These are phyloP conservation scores for Hippolais icterina DNA, from an alignment of 2,113 vertebrate genomes.

Conservation along the genomic window DNA sequence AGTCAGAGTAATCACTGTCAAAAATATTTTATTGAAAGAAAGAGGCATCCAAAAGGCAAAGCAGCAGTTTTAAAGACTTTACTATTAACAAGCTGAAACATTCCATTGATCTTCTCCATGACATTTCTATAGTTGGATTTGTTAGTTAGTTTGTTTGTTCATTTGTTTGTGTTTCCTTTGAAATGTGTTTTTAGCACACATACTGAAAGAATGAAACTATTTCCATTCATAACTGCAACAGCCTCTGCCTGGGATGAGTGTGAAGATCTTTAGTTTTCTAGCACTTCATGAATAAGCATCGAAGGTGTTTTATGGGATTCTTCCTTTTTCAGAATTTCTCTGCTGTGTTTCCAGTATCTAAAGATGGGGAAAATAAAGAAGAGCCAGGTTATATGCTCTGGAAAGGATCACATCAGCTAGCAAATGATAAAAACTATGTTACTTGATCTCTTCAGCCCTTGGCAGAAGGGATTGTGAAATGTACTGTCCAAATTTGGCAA, in stretches of 20 bases:
- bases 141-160: neutral
- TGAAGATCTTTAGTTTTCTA: neutral
- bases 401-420: neutral
- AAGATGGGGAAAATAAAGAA: neutral
- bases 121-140: neutral
- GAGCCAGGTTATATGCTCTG: neutral
- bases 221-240: neutral
- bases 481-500: neutral
- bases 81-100: neutral
- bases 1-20: neutral
- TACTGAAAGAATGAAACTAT: neutral
- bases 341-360: neutral
- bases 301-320: fast-evolving
- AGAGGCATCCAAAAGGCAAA: neutral
- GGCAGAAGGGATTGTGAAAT: neutral
- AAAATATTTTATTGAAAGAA: neutral
- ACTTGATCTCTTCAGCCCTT: neutral
- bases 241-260: neutral
- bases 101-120: neutral
- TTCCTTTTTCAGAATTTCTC: neutral
- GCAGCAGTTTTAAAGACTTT: neutral
- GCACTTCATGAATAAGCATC: neutral
- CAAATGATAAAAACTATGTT: neutral
- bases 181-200: neutral
- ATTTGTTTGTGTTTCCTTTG: neutral